These are phyloP conservation scores for Thaumatotibia leucotreta DNA, from an alignment of 1,140 invertebrate genomes.

Conservation along the genomic window DNA sequence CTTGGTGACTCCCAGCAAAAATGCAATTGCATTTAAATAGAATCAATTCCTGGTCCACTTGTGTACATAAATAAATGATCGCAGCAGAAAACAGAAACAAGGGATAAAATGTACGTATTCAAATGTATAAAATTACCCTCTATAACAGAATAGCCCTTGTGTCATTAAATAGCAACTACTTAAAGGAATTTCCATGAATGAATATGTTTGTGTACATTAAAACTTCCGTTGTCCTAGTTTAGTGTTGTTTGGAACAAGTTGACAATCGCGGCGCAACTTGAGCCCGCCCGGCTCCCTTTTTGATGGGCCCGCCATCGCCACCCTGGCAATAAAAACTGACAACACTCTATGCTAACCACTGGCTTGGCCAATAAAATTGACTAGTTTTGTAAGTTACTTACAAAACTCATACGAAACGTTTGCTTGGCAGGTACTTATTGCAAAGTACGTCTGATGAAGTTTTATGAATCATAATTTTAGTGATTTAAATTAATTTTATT, in stretches of 20 bases:
- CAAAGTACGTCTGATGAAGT: no score
- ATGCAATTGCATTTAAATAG: neutral
- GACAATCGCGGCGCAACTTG: neutral
- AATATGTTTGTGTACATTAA: slow-evolving; percentile 14
- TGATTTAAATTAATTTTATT: no score
- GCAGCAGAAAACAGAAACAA: neutral
- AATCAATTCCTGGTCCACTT: neutral
- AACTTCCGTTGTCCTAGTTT: slow-evolving; percentile 7
- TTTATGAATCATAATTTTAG: no score
- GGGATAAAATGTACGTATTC: neutral
- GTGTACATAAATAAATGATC: neutral
- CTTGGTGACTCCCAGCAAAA: neutral
- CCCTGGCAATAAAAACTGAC: neutral
- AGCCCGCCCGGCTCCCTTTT: neutral
- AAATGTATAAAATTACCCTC: slow-evolving; percentile 5
- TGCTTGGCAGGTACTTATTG: no score
- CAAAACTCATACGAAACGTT: no score
- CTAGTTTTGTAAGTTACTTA: no score
- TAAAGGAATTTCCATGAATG: slow-evolving; percentile 13
- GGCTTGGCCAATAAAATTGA: neutral
- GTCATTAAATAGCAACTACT: slow-evolving; percentile 12
- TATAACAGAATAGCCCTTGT: neutral
- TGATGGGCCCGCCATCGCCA: neutral
- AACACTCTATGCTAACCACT: neutral
- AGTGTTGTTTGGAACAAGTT: slow-evolving; percentile 6